phyloP scores from a whole-genome alignment of 2,797 vertebrate genomes.

The Argyrosomus regius region DNA sequence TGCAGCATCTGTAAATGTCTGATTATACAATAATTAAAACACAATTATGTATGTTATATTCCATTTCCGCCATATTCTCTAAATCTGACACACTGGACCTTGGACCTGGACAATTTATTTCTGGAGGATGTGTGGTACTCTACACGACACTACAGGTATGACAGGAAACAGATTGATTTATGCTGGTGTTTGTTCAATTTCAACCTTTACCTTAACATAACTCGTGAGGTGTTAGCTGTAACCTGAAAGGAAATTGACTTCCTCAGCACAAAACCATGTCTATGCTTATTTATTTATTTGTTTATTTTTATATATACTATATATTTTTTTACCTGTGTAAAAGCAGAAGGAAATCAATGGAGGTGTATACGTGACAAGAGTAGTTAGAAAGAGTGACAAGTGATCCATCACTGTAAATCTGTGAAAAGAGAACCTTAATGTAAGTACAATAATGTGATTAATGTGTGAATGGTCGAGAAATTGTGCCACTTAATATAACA shows the following conservation, averaged over 20 bases:
- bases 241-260: conserved; percentile 4
- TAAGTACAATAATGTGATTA: neutral
- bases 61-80: no score
- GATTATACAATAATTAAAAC: no score
- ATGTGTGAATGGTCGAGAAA: neutral
- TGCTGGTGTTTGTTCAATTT: conserved; percentile 7
- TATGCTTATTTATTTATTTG: no score
- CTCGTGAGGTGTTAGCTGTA: neutral
- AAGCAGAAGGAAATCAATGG: neutral
- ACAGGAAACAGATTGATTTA: no score
- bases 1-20: no score
- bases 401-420: neutral
- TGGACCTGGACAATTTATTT: no score
- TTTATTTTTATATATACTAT: no score
- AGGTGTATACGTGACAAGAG: neutral
- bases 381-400: neutral
- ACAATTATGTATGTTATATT: no score
- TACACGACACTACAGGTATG: no score
- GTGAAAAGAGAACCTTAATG: neutral
- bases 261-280: neutral
- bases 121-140: no score
- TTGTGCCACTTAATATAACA: neutral
- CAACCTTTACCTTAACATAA: neutral
- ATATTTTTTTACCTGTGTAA: neutral
- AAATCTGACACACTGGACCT: no score